A percentile compares a stretch with the other conserved stretches of the same genome.
phyloP scores from a whole-genome alignment of 2,888 invertebrate genomes.

The Nomada fabriciana region DNA sequence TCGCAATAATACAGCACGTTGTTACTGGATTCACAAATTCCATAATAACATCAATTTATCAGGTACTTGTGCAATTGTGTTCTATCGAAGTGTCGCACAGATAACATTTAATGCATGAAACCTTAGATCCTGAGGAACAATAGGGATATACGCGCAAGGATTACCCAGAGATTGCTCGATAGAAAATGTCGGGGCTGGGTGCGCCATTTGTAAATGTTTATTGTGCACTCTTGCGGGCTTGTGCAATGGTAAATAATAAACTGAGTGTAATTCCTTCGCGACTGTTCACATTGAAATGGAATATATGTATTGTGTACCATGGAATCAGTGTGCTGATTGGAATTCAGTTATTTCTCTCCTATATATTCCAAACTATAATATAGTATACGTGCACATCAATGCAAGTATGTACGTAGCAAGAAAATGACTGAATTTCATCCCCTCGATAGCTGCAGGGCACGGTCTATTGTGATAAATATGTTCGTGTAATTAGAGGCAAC shows the following conservation, averaged over 20 bases:
- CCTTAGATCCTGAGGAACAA: conserved; percentile 9
- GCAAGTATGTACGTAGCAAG: background rate
- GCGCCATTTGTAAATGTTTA: conserved; percentile 50
- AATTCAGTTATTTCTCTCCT: too few relatives aligned
- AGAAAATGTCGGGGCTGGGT: conserved; percentile 46
- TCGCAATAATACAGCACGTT: background rate
- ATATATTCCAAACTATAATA: too few relatives aligned
- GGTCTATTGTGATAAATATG: background rate
- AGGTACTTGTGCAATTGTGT: background rate
- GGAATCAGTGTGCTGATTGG: background rate
- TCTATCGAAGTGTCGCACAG: background rate
- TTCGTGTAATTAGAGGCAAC: background rate
- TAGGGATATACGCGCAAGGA: background rate
- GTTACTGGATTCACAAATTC: background rate
- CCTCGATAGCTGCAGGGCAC: background rate
- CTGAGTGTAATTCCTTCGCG: background rate
- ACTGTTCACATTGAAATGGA: background rate
- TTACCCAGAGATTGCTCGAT: background rate
- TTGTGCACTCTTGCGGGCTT: conserved; percentile 12
- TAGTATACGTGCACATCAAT: background rate
- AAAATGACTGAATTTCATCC: background rate
- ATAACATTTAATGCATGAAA: conserved; percentile 26
- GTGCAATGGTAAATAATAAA: conserved; percentile 26
- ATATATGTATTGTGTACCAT: background rate
- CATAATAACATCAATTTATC: background rate